Percentiles rank a stretch among this genome's conserved stretches.
These are phyloP conservation scores for Eretmochelys imbricata DNA, from an alignment of 2,113 vertebrate genomes.

Conservation along the genomic window DNA sequence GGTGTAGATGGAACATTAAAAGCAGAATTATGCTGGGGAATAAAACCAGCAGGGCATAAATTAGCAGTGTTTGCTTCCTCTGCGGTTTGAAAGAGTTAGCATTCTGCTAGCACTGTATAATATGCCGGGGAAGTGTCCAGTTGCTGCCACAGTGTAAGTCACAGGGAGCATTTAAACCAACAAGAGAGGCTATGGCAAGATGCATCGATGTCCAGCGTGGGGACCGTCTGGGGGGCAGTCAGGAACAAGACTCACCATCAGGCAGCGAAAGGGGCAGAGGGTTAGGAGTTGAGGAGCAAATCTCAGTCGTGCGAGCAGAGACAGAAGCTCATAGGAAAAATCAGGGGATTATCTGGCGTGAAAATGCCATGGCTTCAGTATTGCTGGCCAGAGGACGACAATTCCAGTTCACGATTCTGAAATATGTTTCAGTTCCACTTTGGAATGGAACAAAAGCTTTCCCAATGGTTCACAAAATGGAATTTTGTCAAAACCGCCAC, in stretches of 20 bases:
- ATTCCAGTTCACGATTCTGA: background rate
- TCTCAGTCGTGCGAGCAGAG: background rate
- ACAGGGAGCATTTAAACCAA: constrained; percentile 31
- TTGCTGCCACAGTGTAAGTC: constrained; percentile 47
- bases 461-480: background rate
- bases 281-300: background rate
- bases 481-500: constrained; percentile 18
- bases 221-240: background rate
- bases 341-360: background rate
- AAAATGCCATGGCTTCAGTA: fast-evolving
- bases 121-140: background rate
- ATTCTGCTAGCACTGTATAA: background rate
- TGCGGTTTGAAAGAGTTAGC: background rate
- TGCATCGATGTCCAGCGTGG: constrained; percentile 38
- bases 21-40: constrained; percentile 53
- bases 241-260: background rate
- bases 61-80: constrained; percentile 49
- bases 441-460: background rate
- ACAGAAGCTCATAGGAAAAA: fast-evolving
- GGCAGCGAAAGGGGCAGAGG: background rate
- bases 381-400: background rate
- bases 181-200: constrained; percentile 48
- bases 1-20: constrained; percentile 49
- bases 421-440: background rate
- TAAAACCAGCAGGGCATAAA: constrained; percentile 43